Evolutionary conservation across 2,113 vertebrate species (phyloP).

Genomic region (Indicator maculatus): DNA sequence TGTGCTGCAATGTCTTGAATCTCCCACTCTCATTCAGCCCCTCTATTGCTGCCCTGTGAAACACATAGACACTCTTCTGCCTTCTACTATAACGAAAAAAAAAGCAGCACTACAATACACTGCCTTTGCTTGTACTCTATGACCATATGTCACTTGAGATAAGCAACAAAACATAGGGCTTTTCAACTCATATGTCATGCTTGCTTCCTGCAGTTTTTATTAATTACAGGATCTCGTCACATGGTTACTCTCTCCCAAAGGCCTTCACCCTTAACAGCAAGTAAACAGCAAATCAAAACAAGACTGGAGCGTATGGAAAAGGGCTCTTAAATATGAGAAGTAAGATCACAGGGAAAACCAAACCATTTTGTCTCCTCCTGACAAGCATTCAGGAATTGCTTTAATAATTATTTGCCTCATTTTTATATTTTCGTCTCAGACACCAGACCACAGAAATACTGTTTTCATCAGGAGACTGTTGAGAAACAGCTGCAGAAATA

Average conservation of each 20-base stretch:
- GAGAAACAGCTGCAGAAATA: conserved; percentile 57
- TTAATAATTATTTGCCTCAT: neutral
- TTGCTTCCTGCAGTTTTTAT: conserved; percentile 53
- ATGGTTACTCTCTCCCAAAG: neutral
- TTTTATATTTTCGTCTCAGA: neutral
- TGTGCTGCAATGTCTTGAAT: conserved; percentile 7
- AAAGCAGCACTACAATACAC: neutral
- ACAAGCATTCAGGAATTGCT: neutral
- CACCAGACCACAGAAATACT: conserved; percentile 6
- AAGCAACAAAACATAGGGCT: conserved; percentile 40
- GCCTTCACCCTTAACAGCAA: conserved; percentile 2
- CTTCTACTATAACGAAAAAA: neutral
- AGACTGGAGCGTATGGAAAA: neutral
- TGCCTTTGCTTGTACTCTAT: neutral
- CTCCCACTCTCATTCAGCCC: neutral
- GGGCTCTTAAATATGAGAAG: neutral
- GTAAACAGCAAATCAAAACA: neutral
- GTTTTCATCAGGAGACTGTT: conserved; percentile 42
- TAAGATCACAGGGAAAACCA: neutral
- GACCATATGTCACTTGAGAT: conserved; percentile 45
- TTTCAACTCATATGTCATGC: conserved; percentile 44
- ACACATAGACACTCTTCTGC: neutral
- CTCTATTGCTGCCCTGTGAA: neutral
- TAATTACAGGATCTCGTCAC: conserved; percentile 58
- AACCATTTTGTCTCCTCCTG: neutral